Base-by-base conservation (phyloP, 2,797 vertebrate genomes). In the Anas georgica region DNA sequence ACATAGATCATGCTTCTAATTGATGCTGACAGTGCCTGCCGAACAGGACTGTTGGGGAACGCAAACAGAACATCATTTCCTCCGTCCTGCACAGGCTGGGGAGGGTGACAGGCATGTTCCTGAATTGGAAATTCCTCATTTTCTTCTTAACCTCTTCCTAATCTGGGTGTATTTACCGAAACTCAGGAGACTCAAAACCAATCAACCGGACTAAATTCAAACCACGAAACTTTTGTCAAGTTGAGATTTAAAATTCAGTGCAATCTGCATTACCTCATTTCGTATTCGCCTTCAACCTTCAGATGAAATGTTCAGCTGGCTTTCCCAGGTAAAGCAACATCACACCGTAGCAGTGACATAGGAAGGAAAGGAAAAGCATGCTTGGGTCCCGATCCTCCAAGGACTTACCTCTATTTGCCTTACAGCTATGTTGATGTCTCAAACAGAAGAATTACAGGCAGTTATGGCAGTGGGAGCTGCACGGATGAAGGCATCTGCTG, bases 391-490 rank as follows among this genome's bases (percentile, higher is more conserved):
- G 22, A 6, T 10, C 5, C 1, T 25, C 29, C 33, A 15, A 15
- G 76, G 31, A 17, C 28, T 48, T 8, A 12, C n/a, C 41, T 26
- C 8, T 10, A 17, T 2, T 23, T 45, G 31, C 12, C 46, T 33
- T 9, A 5, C 11, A 43, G 17, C 9, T 54, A 5, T 5, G 43
- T 13, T 2, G 0, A 0, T 22, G 26, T 31, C 55, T 33, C 46
- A 22, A 28, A 2, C 14, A 20, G 59, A 25, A 21, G 33, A 18
- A 29, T 11, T 62, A 3, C 1, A 23, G 25, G 28, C 39, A n/a
- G 17, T n/a, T 17, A 7, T 21, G 23, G 11, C 8, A 43, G 77
- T 26, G 43, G 69, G 54, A 75, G 13, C 9, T 1, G 5, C 1
- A 1, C 0, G 1, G 59, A 2, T 25, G 70, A 15, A 56, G 52